These are phyloP conservation scores for Stictocephala bisonia DNA, from an alignment of 2,888 invertebrate species.

Conservation along the genomic window DNA sequence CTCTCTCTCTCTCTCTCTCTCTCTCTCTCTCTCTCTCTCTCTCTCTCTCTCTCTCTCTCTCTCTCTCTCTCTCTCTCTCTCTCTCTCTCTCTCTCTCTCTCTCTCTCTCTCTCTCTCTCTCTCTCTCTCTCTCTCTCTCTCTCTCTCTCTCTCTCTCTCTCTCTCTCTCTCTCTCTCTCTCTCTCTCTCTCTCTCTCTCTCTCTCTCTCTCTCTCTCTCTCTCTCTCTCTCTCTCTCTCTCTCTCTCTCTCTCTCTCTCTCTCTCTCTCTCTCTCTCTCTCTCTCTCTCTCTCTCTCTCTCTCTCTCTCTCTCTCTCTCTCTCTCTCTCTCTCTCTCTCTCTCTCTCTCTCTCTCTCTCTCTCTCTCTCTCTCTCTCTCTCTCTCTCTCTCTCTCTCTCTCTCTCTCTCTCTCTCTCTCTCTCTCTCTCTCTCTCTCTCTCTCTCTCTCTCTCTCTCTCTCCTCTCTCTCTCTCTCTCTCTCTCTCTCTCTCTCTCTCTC, in stretches of 20 bases:
- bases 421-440: slow-evolving; percentile 8
- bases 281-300: slow-evolving; percentile 13
- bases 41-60: slow-evolving; percentile 13
- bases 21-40: slow-evolving; percentile 6
- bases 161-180: slow-evolving; percentile 13
- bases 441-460: slow-evolving; percentile 2
- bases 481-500: slow-evolving; percentile 13
- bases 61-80: slow-evolving; percentile 8
- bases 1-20: slow-evolving; percentile 8
- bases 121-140: slow-evolving; percentile 8
- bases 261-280: slow-evolving; percentile 6
- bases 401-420: slow-evolving; percentile 13
- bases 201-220: slow-evolving; percentile 6
- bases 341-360: slow-evolving; percentile 13
- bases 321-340: slow-evolving; percentile 6
- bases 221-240: slow-evolving; percentile 13
- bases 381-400: slow-evolving; percentile 6
- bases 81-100: slow-evolving; percentile 6
- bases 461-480: slow-evolving; percentile 13
- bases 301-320: slow-evolving; percentile 8
- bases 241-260: slow-evolving; percentile 8
- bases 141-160: slow-evolving; percentile 6
- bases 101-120: slow-evolving; percentile 13
- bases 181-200: slow-evolving; percentile 8
- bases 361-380: slow-evolving; percentile 8